Conservation (phyloP, 2,113 vertebrate genomes). For the Sminthopsis crassicaudata region DNA sequence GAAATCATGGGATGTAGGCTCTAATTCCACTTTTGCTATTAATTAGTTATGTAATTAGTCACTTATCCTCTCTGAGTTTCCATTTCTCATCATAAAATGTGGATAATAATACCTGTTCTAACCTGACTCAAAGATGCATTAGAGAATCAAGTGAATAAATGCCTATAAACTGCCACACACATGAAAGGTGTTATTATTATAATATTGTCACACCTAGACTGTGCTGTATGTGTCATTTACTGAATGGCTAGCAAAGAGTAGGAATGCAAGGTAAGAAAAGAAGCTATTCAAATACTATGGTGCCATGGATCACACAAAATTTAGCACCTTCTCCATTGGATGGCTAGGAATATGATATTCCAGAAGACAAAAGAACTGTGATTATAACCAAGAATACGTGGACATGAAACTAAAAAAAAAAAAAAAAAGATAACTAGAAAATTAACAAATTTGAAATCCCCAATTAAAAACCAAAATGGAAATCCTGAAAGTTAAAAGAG, state of each 20-base stretch:
- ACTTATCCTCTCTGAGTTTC: not conserved
- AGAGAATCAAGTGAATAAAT: not conserved
- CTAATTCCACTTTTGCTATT: not conserved
- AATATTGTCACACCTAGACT: not conserved
- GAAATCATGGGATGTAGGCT: not conserved
- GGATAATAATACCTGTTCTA: not conserved
- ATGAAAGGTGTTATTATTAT: not conserved
- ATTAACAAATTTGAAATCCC: too few species aligned
- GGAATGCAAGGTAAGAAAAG: not conserved
- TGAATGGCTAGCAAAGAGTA: not conserved
- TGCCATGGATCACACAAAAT: too few species aligned
- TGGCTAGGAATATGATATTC: too few species aligned
- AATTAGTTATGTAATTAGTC: not conserved
- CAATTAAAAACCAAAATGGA: too few species aligned
- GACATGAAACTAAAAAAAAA: too few species aligned
- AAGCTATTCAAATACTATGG: too few species aligned
- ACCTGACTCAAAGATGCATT: not conserved
- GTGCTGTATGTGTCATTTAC: not conserved
- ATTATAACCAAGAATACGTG: too few species aligned
- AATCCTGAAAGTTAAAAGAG: too few species aligned
- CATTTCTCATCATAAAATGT: not conserved
- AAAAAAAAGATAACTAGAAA: too few species aligned
- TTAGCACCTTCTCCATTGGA: too few species aligned
- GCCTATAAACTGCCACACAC: not conserved
- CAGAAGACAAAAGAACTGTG: too few species aligned